These are phyloP conservation scores for Dromius quadrimaculatus DNA, from an alignment of 2,888 invertebrate species.

Conservation along the genomic window DNA sequence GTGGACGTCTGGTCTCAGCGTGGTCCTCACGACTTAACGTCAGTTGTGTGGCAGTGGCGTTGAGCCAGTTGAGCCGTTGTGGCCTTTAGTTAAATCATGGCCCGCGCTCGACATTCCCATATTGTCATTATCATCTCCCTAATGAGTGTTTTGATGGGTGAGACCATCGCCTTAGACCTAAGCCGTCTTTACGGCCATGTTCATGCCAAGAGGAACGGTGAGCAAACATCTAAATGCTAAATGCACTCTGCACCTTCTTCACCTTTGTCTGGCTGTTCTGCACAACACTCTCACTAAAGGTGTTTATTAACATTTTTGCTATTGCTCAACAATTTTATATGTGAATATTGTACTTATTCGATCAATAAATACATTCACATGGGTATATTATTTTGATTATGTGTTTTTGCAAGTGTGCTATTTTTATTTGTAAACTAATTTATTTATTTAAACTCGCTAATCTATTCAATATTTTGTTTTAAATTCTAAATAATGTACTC, in stretches of 20 bases:
- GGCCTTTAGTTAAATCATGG: background rate
- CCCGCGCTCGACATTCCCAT: constrained; percentile 8
- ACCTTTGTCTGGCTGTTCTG: background rate
- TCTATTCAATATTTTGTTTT: no score
- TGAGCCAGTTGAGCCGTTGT: background rate
- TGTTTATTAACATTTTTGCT: background rate
- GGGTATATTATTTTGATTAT: no score
- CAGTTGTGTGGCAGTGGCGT: background rate
- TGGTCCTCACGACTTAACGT: background rate
- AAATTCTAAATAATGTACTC: no score
- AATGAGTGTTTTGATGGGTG: constrained; percentile 56
- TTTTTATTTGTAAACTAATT: no score
- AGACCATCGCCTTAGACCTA: constrained; percentile 76
- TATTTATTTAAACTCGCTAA: no score
- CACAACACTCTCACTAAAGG: background rate
- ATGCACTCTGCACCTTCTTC: constrained; percentile 17
- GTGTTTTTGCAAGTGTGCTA: no score
- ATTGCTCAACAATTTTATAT: background rate
- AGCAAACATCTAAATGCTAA: constrained; percentile 60
- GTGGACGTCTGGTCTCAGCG: background rate
- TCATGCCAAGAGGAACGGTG: constrained; percentile 78
- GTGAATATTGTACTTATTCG: constrained; percentile 32
- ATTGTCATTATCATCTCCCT: constrained; percentile 15
- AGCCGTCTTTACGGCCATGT: constrained; percentile 85
- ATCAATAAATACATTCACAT: constrained; percentile 26